Percentiles rank a stretch among this genome's conserved stretches.
Conservation (phyloP, 1,140 invertebrate genomes). For the Laupala kohalensis region DNA sequence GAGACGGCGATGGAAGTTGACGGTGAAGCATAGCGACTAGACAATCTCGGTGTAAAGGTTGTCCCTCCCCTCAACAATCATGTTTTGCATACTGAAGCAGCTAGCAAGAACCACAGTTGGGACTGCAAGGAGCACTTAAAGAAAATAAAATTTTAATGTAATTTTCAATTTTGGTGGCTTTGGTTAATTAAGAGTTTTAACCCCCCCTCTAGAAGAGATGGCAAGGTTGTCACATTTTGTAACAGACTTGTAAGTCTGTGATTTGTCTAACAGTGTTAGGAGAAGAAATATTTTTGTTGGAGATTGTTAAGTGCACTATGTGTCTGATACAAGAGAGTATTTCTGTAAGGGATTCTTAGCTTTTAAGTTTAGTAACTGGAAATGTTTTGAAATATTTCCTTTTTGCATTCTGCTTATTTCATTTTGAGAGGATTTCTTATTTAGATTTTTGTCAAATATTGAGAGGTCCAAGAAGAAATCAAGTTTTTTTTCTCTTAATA, state of each 20-base stretch:
- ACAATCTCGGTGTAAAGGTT: slow-evolving; percentile 17
- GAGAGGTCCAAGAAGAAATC: too few species aligned
- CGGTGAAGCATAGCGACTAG: slow-evolving; percentile 37
- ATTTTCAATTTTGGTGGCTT: slow-evolving; percentile 2
- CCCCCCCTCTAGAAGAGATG: neutral
- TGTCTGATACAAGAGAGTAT: too few species aligned
- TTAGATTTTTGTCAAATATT: too few species aligned
- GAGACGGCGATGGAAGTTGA: slow-evolving; percentile 49
- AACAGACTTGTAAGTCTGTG: neutral
- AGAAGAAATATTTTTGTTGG: neutral
- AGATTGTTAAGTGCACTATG: too few species aligned
- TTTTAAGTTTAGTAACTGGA: too few species aligned
- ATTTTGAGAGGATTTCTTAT: too few species aligned
- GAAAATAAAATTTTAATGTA: slow-evolving; percentile 11
- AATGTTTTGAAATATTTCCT: too few species aligned
- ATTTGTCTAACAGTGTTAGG: neutral
- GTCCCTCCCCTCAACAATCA: neutral
- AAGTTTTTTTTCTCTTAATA: too few species aligned
- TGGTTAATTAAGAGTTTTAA: neutral
- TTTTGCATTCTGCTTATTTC: too few species aligned
- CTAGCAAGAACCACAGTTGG: slow-evolving; percentile 10
- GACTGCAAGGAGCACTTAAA: too few species aligned
- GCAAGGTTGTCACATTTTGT: neutral
- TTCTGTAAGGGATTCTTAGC: too few species aligned
- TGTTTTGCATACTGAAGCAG: slow-evolving; percentile 5